Evolutionary conservation across 2,888 invertebrate genomes (phyloP).

Genomic region (Orchesella flavescens): DNA sequence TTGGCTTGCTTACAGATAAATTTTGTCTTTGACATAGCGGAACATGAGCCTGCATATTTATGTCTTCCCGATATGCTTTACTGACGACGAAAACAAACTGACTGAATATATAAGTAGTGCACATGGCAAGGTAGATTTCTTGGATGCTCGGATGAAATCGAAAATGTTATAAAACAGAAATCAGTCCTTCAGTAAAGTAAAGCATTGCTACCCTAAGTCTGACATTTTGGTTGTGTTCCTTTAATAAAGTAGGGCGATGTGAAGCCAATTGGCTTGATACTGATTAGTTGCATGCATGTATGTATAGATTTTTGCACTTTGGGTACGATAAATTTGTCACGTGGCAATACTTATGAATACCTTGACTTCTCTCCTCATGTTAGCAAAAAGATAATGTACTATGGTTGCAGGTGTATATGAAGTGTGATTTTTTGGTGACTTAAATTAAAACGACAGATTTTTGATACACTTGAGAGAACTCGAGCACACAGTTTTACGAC

Average conservation of each 20-base stretch:
- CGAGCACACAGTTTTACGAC: neutral
- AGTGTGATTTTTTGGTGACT: too few relatives aligned
- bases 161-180: too few relatives aligned
- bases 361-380: slow-evolving; percentile 16
- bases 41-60: slow-evolving; percentile 57
- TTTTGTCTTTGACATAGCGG: slow-evolving; percentile 32
- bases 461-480: slow-evolving; percentile 35
- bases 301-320: too few relatives aligned
- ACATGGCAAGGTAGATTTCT: neutral
- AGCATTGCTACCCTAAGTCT: too few relatives aligned
- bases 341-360: slow-evolving; percentile 23
- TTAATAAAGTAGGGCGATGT: slow-evolving; percentile 14
- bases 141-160: too few relatives aligned
- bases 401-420: too few relatives aligned
- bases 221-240: neutral
- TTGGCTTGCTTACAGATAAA: neutral
- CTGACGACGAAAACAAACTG: slow-evolving; percentile 7
- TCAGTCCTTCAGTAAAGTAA: too few relatives aligned
- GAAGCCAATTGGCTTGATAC: slow-evolving; percentile 24
- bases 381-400: too few relatives aligned
- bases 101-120: neutral
- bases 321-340: slow-evolving; percentile 18
- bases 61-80: slow-evolving; percentile 53
- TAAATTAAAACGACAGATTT: neutral
- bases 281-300: neutral